Percentiles rank a stretch among this genome's conserved stretches.
phyloP scores from a whole-genome alignment of 2,113 vertebrate genomes.

The Grammomys surdaster region DNA sequence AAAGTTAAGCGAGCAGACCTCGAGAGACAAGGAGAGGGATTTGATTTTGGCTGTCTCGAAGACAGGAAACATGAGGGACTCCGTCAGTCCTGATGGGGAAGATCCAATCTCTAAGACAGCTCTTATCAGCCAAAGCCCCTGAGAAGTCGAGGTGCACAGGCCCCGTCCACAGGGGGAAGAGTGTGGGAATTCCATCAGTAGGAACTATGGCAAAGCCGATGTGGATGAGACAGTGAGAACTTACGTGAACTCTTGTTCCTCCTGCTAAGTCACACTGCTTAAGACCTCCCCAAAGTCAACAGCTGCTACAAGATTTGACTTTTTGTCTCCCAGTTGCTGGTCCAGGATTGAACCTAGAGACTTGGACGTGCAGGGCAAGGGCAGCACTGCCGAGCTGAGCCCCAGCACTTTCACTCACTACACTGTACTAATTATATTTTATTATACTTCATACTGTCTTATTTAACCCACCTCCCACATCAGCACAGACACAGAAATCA shows the following conservation, averaged over 20 bases:
- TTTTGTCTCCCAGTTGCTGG: not conserved
- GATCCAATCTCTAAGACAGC: not conserved
- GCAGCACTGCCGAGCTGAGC: not conserved
- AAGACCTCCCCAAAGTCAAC: not conserved
- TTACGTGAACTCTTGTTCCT: not conserved
- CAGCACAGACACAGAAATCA: not conserved
- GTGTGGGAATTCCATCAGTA: not conserved
- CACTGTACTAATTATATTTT: not conserved
- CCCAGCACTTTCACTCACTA: not conserved
- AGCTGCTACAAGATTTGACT: not conserved
- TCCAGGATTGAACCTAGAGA: not conserved
- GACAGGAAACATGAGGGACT: not conserved
- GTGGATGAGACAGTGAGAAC: not conserved
- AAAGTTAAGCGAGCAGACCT: not conserved
- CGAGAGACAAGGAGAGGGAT: not conserved
- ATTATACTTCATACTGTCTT: not conserved
- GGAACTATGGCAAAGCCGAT: not conserved
- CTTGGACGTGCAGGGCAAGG: not conserved
- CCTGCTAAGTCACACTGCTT: not conserved
- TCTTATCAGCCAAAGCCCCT: not conserved
- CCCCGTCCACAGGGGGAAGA: not conserved
- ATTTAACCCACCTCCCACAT: not conserved
- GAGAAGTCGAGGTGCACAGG: not conserved
- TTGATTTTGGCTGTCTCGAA: slow-evolving; percentile 13
- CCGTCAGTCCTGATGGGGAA: not conserved